phyloP scores from a whole-genome alignment of 2,797 vertebrate genomes.

The Sciurus carolinensis region DNA sequence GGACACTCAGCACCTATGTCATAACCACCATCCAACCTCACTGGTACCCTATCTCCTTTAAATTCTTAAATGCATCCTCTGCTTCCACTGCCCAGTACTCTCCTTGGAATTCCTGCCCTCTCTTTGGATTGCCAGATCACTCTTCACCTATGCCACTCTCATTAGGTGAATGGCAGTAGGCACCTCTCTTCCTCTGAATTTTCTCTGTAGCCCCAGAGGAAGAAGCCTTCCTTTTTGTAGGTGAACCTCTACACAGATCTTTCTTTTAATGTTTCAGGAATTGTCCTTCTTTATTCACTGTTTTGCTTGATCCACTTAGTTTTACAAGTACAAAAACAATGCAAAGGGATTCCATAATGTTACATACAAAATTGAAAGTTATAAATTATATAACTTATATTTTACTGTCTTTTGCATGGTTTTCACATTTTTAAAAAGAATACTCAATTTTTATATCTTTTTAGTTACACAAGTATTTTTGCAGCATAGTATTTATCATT shows the following conservation, averaged over 20 bases:
- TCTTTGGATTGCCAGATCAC: neutral
- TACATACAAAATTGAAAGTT: neutral
- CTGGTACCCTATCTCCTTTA: neutral
- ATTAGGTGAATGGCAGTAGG: neutral
- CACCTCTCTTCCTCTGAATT: neutral
- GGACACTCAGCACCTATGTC: neutral
- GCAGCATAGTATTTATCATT: neutral
- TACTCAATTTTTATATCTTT: neutral
- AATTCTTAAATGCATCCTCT: neutral
- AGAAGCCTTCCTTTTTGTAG: neutral
- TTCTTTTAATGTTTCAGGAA: neutral
- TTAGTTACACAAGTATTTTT: neutral
- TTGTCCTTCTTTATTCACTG: neutral
- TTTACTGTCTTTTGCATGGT: neutral
- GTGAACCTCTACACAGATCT: neutral
- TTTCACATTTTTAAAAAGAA: conserved; percentile 8
- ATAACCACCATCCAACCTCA: neutral
- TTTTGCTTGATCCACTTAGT: neutral
- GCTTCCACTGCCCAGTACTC: neutral
- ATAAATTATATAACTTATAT: neutral
- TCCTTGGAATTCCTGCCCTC: neutral
- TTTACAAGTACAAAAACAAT: neutral
- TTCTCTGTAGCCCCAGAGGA: neutral
- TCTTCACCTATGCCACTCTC: neutral
- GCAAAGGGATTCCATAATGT: neutral